phyloP scores from a whole-genome alignment of 2,113 vertebrate species.

The Ovibos moschatus region DNA sequence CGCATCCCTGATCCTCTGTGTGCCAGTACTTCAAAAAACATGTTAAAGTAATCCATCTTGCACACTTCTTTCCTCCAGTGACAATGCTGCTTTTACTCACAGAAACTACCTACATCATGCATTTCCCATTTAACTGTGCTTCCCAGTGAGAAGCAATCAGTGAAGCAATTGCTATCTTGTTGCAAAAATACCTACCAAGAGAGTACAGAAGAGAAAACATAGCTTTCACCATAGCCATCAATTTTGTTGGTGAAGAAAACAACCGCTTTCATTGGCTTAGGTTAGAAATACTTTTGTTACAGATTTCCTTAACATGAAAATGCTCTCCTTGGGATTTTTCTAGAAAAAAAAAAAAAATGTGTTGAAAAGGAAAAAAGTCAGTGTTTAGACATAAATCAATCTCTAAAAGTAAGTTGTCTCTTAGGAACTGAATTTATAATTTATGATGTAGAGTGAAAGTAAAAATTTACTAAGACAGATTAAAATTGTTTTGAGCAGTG shows the following conservation, averaged over 20 bases:
- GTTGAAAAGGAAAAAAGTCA: not conserved
- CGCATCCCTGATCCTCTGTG: not conserved
- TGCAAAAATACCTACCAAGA: constrained; percentile 32
- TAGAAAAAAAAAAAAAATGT: not conserved
- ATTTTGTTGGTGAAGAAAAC: constrained; percentile 16
- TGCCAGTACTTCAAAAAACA: not conserved
- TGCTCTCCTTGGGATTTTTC: not conserved
- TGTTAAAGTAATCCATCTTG: not conserved
- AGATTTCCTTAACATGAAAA: constrained; percentile 31
- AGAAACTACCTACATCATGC: not conserved
- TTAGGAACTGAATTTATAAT: not conserved
- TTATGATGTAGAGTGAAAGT: not conserved
- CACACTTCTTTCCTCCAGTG: not conserved
- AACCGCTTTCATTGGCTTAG: constrained; percentile 10
- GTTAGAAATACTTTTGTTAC: constrained; percentile 34
- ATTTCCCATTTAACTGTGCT: constrained; percentile 14
- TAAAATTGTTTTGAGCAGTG: not conserved
- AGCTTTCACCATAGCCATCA: not conserved
- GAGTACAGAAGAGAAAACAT: not conserved
- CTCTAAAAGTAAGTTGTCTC: not conserved
- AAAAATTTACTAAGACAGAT: not conserved
- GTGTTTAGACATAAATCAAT: accelerated
- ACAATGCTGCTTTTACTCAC: not conserved
- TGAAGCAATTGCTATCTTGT: not conserved
- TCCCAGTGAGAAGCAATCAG: constrained; percentile 36